Base-by-base conservation (phyloP, 2,888 invertebrate species). In the Celastrina argiolus region DNA sequence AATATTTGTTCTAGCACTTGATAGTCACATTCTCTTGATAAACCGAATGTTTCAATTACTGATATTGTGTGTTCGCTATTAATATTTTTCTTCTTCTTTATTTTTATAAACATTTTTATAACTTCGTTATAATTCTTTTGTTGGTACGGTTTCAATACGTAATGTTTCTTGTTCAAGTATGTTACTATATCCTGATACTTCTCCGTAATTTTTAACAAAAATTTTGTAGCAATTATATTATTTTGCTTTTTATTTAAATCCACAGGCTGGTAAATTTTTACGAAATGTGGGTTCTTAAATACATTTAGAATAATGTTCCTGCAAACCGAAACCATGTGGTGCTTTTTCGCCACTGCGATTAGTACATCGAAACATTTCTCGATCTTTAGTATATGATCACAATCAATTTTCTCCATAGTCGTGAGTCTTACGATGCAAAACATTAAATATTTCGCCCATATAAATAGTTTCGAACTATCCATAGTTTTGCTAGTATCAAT, bases 71-170 rank as follows among this genome's bases (percentile, higher is more conserved):
- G 82, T 42, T 80, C 79, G 71, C 81, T 78, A 65, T 82, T 81
- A 0, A 83, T 70, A 72, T 83, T 81, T 71, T 84, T 84, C 64
- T 78, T 80, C 75, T 83, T 85, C 70, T 82, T 85, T 22, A 91
- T 84, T 79, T 92, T 92, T 67, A 84, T 82, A 42, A 93, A 81
- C 0, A 88, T 83, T 74, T 83, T 85, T 1, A 82, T 77, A 6
- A 94, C 78, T 72, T 91, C 85, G 67, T 76, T 76, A 59, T 91
- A 84, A 69, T 94, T 90, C 77, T 93, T 94, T 67, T 90, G 85
- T 74, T 90, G 91, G 72, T 92, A 94, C 1, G 92, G 85, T 65
- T 83, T 83, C 18, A 93, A 77, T 68, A 92, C 75, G 61, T 75
- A 82, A 68, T 82, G 77, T 70, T 81, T 86, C 14, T 73, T 77